phyloP scores from a whole-genome alignment of 2,888 invertebrate genomes.

The Drosophila prolongata region DNA sequence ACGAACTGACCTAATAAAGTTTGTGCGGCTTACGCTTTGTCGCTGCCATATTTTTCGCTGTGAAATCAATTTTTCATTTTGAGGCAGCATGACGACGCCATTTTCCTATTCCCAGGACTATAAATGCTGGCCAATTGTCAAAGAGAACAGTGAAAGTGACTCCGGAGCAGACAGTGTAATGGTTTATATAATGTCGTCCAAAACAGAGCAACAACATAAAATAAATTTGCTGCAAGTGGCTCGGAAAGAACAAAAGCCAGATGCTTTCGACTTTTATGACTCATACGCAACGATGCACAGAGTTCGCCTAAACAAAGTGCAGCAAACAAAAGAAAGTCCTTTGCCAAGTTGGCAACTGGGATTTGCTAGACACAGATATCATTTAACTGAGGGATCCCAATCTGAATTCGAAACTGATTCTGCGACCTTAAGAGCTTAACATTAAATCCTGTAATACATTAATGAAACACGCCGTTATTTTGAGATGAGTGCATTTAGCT shows the following conservation, averaged over 20 bases:
- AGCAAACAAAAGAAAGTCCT: conserved; percentile 25
- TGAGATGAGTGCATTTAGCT: too few species aligned
- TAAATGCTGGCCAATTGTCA: conserved; percentile 58
- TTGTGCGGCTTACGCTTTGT: conserved; percentile 32
- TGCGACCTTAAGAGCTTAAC: conserved; percentile 1
- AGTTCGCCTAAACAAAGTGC: conserved; percentile 25
- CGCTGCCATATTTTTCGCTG: conserved; percentile 59
- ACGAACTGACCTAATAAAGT: conserved; percentile 65
- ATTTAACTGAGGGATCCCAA: conserved; percentile 8
- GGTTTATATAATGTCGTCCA: conserved; percentile 59
- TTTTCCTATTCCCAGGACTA: conserved; percentile 31
- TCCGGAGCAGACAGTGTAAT: conserved; percentile 58
- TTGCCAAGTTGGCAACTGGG: conserved; percentile 27
- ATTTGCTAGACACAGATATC: conserved; percentile 33
- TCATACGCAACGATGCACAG: conserved; percentile 62
- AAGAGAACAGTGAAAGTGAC: conserved; percentile 53
- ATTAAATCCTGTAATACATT: not conserved
- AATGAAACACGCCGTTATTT: not conserved
- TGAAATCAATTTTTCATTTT: conserved; percentile 77
- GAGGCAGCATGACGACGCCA: conserved; percentile 56
- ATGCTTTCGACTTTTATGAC: conserved; percentile 56
- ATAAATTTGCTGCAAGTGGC: conserved; percentile 71
- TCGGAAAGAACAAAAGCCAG: conserved; percentile 46
- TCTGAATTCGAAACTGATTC: conserved; percentile 14
- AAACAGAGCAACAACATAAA: conserved; percentile 41